Evolutionary conservation across 2,113 vertebrate genomes (phyloP).

Genomic region (Fulmarus glacialis): DNA sequence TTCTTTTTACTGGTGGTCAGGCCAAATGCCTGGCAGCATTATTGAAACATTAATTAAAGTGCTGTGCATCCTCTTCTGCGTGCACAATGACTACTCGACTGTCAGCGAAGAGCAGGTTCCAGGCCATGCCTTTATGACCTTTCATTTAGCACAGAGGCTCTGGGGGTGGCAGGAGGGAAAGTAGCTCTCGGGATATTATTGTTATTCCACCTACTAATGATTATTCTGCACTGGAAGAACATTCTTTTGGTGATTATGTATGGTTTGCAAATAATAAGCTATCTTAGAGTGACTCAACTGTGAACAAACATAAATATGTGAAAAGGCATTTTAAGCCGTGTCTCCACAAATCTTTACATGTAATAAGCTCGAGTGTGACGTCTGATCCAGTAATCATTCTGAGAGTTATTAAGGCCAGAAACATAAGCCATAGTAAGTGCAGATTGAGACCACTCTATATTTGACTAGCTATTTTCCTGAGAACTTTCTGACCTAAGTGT

Average conservation of each 20-base stretch:
- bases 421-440: background rate
- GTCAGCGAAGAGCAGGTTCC: background rate
- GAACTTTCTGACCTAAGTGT: slow-evolving; percentile 53
- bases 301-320: background rate
- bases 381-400: background rate
- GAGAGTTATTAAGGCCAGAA: slow-evolving; percentile 16
- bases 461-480: slow-evolving; percentile 42
- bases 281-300: background rate
- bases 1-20: background rate
- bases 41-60: background rate
- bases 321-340: background rate
- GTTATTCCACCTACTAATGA: background rate
- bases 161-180: background rate
- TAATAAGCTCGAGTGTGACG: background rate
- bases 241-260: background rate
- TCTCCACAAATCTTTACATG: background rate
- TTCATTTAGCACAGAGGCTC: background rate
- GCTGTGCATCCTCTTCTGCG: background rate
- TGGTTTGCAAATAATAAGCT: slow-evolving; percentile 2
- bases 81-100: background rate
- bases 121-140: background rate
- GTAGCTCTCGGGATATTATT: background rate
- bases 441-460: background rate
- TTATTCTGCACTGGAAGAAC: background rate
- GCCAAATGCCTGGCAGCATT: background rate